A percentile compares a stretch with the other conserved stretches of the same genome.
Evolutionary conservation across 2,113 vertebrate genomes (phyloP).

Genomic region (Cephalopholis sonnerati): DNA sequence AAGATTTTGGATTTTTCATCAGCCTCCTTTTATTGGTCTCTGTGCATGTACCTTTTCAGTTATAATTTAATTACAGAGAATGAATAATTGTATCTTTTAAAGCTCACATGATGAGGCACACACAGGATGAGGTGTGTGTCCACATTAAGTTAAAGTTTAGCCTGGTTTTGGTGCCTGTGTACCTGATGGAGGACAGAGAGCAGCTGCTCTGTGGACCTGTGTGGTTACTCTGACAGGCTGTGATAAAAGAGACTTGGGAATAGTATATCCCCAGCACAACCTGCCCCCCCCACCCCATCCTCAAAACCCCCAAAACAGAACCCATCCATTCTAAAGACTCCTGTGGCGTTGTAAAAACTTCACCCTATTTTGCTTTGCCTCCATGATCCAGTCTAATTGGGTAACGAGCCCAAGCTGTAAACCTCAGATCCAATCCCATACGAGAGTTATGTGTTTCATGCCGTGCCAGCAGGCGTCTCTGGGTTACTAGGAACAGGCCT

Average conservation of each 20-base stretch:
- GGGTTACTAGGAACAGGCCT: slow-evolving; percentile 69
- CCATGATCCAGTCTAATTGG: slow-evolving; percentile 76
- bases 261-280: slow-evolving; percentile 46
- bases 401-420: slow-evolving; percentile 70
- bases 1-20: slow-evolving; percentile 52
- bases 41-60: not conserved
- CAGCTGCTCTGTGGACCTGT: slow-evolving; percentile 36
- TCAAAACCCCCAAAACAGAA: slow-evolving; percentile 55
- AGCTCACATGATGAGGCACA: not conserved
- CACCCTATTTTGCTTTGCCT: slow-evolving; percentile 67
- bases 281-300: slow-evolving; percentile 2
- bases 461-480: slow-evolving; percentile 73
- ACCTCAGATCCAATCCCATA: slow-evolving; percentile 71
- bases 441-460: slow-evolving; percentile 79
- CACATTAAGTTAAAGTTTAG: not conserved
- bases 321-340: slow-evolving; percentile 69
- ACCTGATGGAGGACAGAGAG: slow-evolving; percentile 19
- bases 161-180: not conserved
- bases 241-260: slow-evolving; percentile 75
- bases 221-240: slow-evolving; percentile 59
- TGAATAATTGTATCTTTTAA: not conserved
- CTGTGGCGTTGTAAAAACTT: slow-evolving; percentile 81
- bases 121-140: not conserved
- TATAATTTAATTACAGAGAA: not conserved
- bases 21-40: slow-evolving; percentile 7